phyloP scores from a whole-genome alignment of 2,888 invertebrate genomes.

The Drosophila ochracea region DNA sequence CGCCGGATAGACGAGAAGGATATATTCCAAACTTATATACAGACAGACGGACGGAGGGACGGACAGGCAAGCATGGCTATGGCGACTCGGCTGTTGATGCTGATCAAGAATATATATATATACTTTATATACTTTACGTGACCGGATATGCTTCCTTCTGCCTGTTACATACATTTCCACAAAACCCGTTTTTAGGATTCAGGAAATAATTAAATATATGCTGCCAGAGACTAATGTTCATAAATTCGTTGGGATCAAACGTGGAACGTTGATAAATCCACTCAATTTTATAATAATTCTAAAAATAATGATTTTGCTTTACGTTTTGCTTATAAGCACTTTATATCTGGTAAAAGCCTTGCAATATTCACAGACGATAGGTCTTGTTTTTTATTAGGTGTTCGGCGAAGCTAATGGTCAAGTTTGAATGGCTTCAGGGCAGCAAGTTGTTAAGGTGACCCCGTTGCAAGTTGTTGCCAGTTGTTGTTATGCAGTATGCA shows the following conservation, averaged over 20 bases:
- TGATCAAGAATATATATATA: not conserved
- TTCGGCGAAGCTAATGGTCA: slow-evolving; percentile 4
- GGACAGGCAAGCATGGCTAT: not conserved
- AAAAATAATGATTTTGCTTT: not conserved
- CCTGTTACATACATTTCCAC: not conserved
- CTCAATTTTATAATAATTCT: not conserved
- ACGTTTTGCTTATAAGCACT: not conserved
- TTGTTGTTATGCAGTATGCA: slow-evolving; percentile 38
- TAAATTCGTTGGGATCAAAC: not conserved
- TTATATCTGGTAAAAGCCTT: not conserved
- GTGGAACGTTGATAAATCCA: not conserved
- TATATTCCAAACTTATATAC: not conserved
- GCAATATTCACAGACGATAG: not conserved
- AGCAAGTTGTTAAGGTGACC: slow-evolving; percentile 17
- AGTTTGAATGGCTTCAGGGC: slow-evolving; percentile 10
- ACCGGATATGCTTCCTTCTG: not conserved
- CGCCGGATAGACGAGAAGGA: not conserved
- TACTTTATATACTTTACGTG: not conserved
- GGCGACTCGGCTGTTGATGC: not conserved
- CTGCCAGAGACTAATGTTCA: not conserved
- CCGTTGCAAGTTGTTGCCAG: slow-evolving; percentile 7
- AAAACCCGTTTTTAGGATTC: not conserved
- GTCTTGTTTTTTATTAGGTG: not conserved
- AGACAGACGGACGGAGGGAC: not conserved
- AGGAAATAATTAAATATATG: not conserved